Evolutionary conservation across 2,888 invertebrate species (phyloP).

Genomic region (Drosophila helvetica): DNA sequence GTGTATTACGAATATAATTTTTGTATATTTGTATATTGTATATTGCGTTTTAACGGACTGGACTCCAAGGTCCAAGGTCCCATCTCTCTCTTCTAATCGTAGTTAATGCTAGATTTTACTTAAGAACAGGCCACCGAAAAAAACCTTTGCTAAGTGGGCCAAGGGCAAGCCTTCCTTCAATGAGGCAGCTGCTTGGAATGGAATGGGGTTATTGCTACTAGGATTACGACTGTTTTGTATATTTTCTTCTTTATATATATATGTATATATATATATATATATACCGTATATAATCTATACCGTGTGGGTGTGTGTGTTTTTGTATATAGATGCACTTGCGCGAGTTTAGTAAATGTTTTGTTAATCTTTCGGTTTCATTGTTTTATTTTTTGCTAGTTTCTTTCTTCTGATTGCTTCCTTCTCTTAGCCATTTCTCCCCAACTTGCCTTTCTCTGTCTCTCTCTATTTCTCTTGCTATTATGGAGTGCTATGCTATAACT

Average conservation of each 20-base stretch:
- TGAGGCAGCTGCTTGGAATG: not conserved
- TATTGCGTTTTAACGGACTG: constrained; percentile 31
- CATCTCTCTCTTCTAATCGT: constrained; percentile 33
- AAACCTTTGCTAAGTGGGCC: constrained; percentile 29
- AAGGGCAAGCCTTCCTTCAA: not conserved
- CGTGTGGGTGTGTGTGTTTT: constrained; percentile 5
- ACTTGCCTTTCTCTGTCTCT: not conserved
- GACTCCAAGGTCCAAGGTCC: too few species aligned
- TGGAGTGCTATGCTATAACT: constrained; percentile 42
- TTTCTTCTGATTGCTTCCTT: constrained; percentile 9
- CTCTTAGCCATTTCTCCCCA: constrained; percentile 3
- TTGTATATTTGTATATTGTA: constrained; percentile 34
- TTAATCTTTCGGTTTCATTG: constrained; percentile 11
- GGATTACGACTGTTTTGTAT: constrained; percentile 41
- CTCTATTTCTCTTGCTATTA: constrained; percentile 5
- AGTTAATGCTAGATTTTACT: constrained; percentile 42
- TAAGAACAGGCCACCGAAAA: constrained; percentile 46
- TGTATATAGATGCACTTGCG: constrained; percentile 47
- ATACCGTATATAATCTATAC: constrained; percentile 27
- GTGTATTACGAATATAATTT: not conserved
- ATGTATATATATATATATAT: constrained; percentile 12
- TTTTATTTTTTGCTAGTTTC: constrained; percentile 21
- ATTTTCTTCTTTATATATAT: constrained; percentile 23
- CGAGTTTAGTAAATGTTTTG: constrained; percentile 42
- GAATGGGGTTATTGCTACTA: constrained; percentile 25